Evolutionary conservation across 2,888 invertebrate genomes (phyloP).

Genomic region (Stegophylla sp.): DNA sequence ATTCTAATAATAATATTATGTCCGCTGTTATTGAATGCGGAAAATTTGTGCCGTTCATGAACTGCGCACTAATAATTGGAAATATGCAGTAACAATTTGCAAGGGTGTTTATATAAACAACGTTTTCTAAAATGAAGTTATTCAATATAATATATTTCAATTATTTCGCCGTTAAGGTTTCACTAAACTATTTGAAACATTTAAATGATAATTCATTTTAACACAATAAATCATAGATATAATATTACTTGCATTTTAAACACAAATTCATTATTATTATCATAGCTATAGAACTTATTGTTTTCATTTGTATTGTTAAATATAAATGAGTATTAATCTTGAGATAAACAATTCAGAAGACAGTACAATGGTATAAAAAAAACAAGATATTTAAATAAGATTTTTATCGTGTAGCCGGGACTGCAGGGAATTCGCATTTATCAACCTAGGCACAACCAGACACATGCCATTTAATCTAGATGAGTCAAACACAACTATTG

Average conservation of each 20-base stretch:
- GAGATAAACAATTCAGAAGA: neutral
- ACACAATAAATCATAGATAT: neutral
- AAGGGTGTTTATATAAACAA: too few species aligned
- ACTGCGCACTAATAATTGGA: too few species aligned
- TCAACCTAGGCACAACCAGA: neutral
- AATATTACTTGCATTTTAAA: neutral
- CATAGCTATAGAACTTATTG: neutral
- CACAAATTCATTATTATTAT: neutral
- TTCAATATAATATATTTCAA: too few species aligned
- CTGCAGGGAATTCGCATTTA: neutral
- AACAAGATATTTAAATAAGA: neutral
- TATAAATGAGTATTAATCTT: neutral
- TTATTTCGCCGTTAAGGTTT: too few species aligned
- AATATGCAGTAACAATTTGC: too few species aligned
- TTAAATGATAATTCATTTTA: neutral
- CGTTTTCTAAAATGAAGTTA: too few species aligned
- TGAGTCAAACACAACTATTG: too few species aligned
- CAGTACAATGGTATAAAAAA: neutral
- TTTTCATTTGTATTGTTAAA: constrained; percentile 2
- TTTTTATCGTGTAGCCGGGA: neutral
- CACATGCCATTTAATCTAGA: neutral
- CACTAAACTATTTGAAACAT: too few species aligned
- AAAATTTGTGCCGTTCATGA: too few species aligned
- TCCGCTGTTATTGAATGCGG: too few species aligned
- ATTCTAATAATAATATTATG: too few species aligned